phyloP scores from a whole-genome alignment of 2,888 invertebrate genomes.

The Gymnocheta viridis region DNA sequence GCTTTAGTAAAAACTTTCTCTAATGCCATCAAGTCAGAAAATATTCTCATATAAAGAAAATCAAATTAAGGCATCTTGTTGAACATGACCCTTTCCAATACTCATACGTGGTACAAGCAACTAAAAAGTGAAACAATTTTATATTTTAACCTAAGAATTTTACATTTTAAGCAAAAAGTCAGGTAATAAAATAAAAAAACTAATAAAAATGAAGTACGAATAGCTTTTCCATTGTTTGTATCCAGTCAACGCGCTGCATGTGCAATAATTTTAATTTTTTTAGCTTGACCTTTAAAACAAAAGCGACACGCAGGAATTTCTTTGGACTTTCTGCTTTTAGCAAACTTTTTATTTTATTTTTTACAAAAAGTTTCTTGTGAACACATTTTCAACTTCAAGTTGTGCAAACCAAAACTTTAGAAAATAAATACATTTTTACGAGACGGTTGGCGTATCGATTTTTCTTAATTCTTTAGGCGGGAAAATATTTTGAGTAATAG shows the following conservation, averaged over 20 bases:
- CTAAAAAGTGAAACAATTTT: neutral
- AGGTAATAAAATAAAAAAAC: neutral
- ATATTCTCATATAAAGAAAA: constrained; percentile 20
- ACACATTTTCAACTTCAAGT: neutral
- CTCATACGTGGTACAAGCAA: constrained; percentile 1
- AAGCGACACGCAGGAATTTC: constrained; percentile 71
- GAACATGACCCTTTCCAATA: constrained; percentile 49
- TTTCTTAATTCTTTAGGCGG: constrained; percentile 50
- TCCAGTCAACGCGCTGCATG: constrained; percentile 47
- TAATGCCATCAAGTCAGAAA: constrained; percentile 61
- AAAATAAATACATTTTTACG: constrained; percentile 1
- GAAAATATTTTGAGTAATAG: constrained; percentile 32
- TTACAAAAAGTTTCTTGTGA: constrained; percentile 1
- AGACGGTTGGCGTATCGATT: constrained; percentile 45
- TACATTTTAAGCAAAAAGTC: neutral
- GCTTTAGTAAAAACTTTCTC: constrained; percentile 9
- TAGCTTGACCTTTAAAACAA: constrained; percentile 71
- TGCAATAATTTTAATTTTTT: constrained; percentile 60
- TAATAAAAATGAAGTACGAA: neutral
- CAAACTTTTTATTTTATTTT: neutral
- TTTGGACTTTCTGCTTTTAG: neutral
- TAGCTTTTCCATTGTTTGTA: constrained; percentile 1
- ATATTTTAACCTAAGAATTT: neutral
- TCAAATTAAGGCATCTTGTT: constrained; percentile 52
- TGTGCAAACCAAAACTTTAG: neutral